Evolutionary conservation across 2,797 vertebrate species (phyloP).

Genomic region (Chaenodraco wilsoni): DNA sequence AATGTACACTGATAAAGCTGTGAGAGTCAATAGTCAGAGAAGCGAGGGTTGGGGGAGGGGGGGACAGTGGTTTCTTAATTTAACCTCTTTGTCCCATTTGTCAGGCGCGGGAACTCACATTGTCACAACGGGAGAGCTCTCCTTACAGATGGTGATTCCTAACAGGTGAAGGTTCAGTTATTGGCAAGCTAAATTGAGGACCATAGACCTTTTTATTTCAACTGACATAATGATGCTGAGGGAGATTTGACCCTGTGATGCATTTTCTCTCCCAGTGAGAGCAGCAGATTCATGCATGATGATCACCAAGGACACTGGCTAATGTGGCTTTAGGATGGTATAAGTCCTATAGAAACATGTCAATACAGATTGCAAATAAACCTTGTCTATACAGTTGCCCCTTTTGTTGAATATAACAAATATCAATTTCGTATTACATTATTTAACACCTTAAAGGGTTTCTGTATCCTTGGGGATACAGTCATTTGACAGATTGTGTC

Average conservation of each 20-base stretch:
- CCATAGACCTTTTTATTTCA: conserved; percentile 39
- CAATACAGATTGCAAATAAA: conserved; percentile 1
- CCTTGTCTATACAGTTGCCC: not conserved
- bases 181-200: not conserved
- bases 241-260: conserved; percentile 36
- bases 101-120: conserved; percentile 55
- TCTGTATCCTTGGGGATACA: too few species aligned
- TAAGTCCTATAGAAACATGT: conserved; percentile 14
- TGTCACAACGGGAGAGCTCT: conserved; percentile 19
- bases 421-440: too few species aligned
- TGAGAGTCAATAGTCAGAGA: conserved; percentile 70
- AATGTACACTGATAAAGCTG: conserved; percentile 80
- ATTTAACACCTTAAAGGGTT: too few species aligned
- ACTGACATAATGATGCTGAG: conserved; percentile 42
- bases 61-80: conserved; percentile 69
- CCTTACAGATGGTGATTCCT: conserved; percentile 7
- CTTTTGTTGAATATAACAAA: conserved; percentile 1
- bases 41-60: conserved; percentile 43
- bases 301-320: conserved; percentile 36
- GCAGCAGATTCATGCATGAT: conserved; percentile 30
- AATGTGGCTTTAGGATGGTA: conserved; percentile 9
- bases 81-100: conserved; percentile 75
- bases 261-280: conserved; percentile 37
- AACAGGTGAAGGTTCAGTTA: conserved; percentile 50
- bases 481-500: too few species aligned